Evolutionary conservation across 2,888 invertebrate genomes (phyloP).

Genomic region (Anarsia innoxiella): DNA sequence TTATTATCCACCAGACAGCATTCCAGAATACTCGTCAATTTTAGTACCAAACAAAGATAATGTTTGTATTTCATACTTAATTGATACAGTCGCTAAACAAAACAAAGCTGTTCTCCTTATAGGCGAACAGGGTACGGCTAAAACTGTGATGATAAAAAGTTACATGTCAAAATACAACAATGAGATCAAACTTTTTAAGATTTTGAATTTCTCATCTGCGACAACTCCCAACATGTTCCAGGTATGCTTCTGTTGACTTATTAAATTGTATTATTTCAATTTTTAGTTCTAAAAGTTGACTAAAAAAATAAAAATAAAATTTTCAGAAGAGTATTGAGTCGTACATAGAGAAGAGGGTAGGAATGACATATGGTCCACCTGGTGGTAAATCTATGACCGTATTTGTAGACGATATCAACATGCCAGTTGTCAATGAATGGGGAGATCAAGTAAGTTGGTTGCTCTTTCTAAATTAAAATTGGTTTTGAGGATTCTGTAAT

Average conservation of each 20-base stretch:
- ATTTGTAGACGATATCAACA: slow-evolving; percentile 94
- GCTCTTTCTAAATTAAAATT: too few relatives aligned
- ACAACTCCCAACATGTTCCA: slow-evolving; percentile 94
- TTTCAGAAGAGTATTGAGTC: slow-evolving; percentile 88
- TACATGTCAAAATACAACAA: slow-evolving; percentile 85
- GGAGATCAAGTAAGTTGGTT: slow-evolving; percentile 93
- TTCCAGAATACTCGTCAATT: slow-evolving; percentile 87
- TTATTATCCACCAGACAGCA: slow-evolving; percentile 80
- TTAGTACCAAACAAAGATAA: slow-evolving; percentile 93
- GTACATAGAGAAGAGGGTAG: slow-evolving; percentile 92
- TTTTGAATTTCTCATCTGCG: slow-evolving; percentile 92
- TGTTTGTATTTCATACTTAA: slow-evolving; percentile 87
- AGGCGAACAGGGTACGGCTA: slow-evolving; percentile 93
- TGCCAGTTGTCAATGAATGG: slow-evolving; percentile 94
- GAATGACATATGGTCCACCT: slow-evolving; percentile 90
- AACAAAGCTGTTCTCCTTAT: slow-evolving; percentile 88
- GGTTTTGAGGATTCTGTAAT: too few relatives aligned
- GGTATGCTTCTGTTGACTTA: too few relatives aligned
- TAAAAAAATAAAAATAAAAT: too few relatives aligned
- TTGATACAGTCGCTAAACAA: slow-evolving; percentile 87
- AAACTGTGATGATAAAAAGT: slow-evolving; percentile 93
- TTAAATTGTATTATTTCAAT: too few relatives aligned
- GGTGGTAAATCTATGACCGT: slow-evolving; percentile 88
- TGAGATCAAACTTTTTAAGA: slow-evolving; percentile 85
- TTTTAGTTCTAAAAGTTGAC: too few relatives aligned